phyloP scores from a whole-genome alignment of 2,888 invertebrate genomes.

The Pasiphila rectangulata region DNA sequence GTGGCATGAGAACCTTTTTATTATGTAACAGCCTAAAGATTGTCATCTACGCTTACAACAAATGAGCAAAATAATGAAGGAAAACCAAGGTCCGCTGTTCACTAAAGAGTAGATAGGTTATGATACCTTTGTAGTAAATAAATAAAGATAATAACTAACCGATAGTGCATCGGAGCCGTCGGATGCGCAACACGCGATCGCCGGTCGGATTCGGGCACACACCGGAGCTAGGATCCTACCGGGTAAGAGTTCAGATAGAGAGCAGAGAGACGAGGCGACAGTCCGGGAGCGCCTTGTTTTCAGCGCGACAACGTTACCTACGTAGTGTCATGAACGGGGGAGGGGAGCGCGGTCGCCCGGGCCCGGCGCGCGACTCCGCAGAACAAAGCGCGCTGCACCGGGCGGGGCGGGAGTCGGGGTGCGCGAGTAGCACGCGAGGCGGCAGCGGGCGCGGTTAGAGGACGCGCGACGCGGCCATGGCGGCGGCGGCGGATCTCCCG shows the following conservation, averaged over 20 bases:
- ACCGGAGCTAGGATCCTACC: conserved; percentile 45
- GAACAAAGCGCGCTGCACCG: conserved; percentile 50
- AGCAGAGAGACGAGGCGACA: conserved; percentile 43
- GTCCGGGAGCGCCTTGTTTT: conserved; percentile 49
- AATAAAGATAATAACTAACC: conserved; percentile 57
- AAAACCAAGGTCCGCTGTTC: conserved; percentile 8
- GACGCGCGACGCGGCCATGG: conserved; percentile 71
- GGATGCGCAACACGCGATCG: conserved; percentile 72
- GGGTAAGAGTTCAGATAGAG: conserved; percentile 43
- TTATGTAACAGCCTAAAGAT: conserved; percentile 50
- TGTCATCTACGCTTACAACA: conserved; percentile 24
- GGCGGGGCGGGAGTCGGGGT: conserved; percentile 44
- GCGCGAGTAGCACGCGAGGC: conserved; percentile 63
- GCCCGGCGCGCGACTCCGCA: conserved; percentile 43
- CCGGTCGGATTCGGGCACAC: conserved; percentile 51
- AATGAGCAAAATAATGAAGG: conserved; percentile 5
- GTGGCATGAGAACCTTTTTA: conserved; percentile 34
- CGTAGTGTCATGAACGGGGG: conserved; percentile 58
- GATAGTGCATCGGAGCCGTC: conserved; percentile 75
- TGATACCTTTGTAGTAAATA: conserved; percentile 23
- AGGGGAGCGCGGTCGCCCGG: conserved; percentile 44
- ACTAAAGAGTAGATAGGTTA: conserved; percentile 11
- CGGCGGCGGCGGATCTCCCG: conserved; percentile 68
- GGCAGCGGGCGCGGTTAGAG: conserved; percentile 54
- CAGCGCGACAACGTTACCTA: conserved; percentile 59